phyloP scores from a whole-genome alignment of 2,113 vertebrate species.

The Eptatretus burgeri region DNA sequence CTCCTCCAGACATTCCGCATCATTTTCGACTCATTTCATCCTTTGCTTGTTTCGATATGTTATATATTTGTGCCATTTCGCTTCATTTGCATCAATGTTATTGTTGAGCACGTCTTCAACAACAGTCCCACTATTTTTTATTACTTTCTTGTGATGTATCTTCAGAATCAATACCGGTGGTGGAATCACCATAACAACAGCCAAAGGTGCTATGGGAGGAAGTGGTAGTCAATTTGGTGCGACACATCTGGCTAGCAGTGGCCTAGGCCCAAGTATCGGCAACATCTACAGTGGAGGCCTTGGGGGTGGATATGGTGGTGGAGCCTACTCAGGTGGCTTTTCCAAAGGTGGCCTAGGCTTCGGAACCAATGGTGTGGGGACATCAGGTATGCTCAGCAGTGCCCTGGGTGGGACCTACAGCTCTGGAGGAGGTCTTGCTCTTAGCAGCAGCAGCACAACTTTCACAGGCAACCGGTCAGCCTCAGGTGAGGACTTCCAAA shows the following conservation, averaged over 20 bases:
- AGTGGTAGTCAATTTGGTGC: conserved; percentile 9
- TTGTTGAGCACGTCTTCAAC: conserved; percentile 9
- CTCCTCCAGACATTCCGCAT: conserved; percentile 13
- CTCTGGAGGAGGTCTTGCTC: too few species aligned
- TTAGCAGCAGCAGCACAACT: too few species aligned
- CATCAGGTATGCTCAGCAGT: too few species aligned
- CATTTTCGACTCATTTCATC: conserved; percentile 13
- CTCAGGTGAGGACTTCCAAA: too few species aligned
- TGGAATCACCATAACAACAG: conserved; percentile 14
- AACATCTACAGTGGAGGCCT: not conserved
- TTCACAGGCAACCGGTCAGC: too few species aligned
- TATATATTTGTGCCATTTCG: conserved; percentile 15
- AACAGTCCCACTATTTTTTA: conserved; percentile 14
- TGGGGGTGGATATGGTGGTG: conserved; percentile 6
- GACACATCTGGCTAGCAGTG: conserved; percentile 7
- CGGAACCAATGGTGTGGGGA: not conserved
- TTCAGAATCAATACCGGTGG: conserved; percentile 17
- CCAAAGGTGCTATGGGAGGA: conserved; percentile 1
- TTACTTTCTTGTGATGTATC: conserved; percentile 11
- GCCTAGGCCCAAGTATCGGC: conserved; percentile 7
- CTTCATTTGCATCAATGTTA: not conserved
- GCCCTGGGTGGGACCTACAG: too few species aligned
- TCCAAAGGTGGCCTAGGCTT: not conserved
- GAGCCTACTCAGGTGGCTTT: conserved; percentile 4
- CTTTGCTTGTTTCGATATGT: conserved; percentile 15